phyloP scores from a whole-genome alignment of 2,113 vertebrate species.

The Calyptomena viridis region DNA sequence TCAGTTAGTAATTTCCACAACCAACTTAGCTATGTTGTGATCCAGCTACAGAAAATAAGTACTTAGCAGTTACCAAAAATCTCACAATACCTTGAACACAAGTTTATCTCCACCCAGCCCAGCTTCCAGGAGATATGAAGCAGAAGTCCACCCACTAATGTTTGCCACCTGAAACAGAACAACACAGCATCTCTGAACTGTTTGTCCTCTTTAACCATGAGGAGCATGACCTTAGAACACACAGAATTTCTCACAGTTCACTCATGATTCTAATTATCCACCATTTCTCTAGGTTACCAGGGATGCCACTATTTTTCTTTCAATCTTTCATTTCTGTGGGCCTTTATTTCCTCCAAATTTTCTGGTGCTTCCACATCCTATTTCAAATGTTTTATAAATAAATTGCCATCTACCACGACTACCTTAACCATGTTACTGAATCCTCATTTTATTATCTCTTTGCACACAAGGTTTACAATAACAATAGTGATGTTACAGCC shows the following conservation, averaged over 20 bases:
- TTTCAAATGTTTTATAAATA: not conserved
- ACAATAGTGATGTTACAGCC: not conserved
- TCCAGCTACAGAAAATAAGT: not conserved
- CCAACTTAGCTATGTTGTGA: not conserved
- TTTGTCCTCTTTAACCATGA: not conserved
- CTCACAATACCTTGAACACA: constrained; percentile 78
- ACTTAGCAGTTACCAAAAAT: not conserved
- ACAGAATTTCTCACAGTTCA: not conserved
- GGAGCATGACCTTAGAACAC: not conserved
- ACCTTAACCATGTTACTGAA: not conserved
- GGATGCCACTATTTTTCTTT: not conserved
- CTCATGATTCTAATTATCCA: not conserved
- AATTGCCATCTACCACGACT: not conserved
- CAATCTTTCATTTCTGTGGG: not conserved
- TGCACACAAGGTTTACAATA: not conserved
- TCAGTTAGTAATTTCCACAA: not conserved
- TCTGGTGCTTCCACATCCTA: not conserved
- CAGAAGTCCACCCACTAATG: constrained; percentile 82
- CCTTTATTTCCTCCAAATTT: not conserved
- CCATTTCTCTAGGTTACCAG: not conserved
- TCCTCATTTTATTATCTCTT: not conserved
- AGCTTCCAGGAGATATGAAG: constrained; percentile 86
- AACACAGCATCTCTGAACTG: not conserved
- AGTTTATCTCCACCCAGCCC: constrained; percentile 90
- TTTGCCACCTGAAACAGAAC: constrained; percentile 87